Conservation (phyloP, 1,140 invertebrate species). For the Chlorops oryzae region DNA sequence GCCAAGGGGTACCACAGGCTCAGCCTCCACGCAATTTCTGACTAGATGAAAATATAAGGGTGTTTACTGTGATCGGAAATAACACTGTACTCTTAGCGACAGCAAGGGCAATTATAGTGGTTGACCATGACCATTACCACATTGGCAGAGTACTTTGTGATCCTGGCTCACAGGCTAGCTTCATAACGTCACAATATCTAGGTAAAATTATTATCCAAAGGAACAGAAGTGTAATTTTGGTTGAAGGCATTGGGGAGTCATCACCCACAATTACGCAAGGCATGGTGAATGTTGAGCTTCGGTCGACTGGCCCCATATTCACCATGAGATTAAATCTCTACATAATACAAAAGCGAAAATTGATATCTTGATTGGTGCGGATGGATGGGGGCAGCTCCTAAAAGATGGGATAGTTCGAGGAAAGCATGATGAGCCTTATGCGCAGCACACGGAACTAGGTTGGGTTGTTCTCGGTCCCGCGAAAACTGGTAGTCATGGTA, state of each 20-base stretch:
- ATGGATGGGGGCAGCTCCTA: neutral
- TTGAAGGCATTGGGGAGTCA: neutral
- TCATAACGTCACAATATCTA: neutral
- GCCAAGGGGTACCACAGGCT: neutral
- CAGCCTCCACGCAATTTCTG: too few relatives aligned
- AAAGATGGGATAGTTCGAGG: neutral
- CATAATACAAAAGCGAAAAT: neutral
- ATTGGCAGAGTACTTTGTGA: neutral
- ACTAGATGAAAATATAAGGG: neutral
- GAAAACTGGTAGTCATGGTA: neutral
- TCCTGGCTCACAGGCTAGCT: neutral
- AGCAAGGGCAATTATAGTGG: neutral
- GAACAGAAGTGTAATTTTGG: neutral
- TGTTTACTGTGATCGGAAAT: neutral
- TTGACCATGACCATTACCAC: neutral
- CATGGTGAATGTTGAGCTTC: neutral
- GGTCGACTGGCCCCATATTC: neutral
- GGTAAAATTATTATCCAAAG: neutral
- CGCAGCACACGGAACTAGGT: neutral
- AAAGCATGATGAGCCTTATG: neutral
- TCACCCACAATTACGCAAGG: neutral
- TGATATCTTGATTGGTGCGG: neutral
- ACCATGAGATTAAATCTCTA: neutral
- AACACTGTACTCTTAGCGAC: neutral
- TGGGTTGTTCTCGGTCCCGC: neutral